Percentiles rank a stretch among this genome's conserved stretches.
These are phyloP conservation scores for Cephus rjabovi DNA, from an alignment of 2,888 invertebrate species.

Conservation along the genomic window DNA sequence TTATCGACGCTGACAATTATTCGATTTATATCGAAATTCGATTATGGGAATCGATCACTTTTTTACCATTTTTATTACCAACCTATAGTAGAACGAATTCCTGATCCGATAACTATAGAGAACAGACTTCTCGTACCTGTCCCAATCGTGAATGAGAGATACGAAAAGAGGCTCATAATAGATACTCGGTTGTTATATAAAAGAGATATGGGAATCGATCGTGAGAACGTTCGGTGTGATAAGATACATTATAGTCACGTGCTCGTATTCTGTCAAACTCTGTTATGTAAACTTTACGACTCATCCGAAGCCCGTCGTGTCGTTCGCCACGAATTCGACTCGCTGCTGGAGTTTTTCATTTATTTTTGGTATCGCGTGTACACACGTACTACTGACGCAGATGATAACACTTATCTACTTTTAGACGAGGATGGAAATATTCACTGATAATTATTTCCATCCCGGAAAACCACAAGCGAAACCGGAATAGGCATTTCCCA, in stretches of 20 bases:
- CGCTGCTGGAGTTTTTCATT: slow-evolving; percentile 15
- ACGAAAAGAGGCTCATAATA: not conserved
- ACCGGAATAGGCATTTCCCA: not conserved
- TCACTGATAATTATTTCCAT: not conserved
- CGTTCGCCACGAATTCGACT: slow-evolving; percentile 1
- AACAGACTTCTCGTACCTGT: not conserved
- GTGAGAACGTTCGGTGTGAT: slow-evolving; percentile 42
- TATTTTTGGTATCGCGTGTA: slow-evolving; percentile 17
- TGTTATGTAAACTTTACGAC: slow-evolving; percentile 64
- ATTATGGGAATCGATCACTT: too few relatives aligned
- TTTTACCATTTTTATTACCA: not conserved
- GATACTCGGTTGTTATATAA: not conserved
- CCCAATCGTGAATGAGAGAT: not conserved
- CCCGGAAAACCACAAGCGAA: not conserved
- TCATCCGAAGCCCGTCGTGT: slow-evolving; percentile 40
- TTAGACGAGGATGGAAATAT: not conserved
- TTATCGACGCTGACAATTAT: not conserved
- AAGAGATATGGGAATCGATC: not conserved
- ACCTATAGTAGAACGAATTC: not conserved
- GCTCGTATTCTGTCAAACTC: slow-evolving; percentile 60
- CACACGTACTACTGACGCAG: not conserved
- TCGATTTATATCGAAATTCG: too few relatives aligned
- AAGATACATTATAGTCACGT: slow-evolving; percentile 58
- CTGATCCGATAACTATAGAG: not conserved
- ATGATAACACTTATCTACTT: not conserved